Evolutionary conservation across 2,888 invertebrate genomes (phyloP), one percentile per base, ranked within the genome.

Genomic region (Ophion costatus): DNA sequence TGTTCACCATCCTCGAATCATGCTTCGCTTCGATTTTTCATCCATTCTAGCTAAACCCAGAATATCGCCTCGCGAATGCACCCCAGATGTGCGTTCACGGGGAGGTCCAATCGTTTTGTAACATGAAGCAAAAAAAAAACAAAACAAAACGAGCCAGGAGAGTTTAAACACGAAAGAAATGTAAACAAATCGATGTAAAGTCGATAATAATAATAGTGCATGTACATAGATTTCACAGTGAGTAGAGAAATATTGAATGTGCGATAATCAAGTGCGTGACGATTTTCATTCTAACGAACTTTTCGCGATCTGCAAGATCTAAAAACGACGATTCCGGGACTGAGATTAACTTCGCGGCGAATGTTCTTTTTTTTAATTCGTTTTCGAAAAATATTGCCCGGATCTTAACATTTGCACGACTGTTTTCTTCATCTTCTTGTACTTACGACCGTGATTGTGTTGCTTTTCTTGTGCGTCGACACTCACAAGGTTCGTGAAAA

Each of bases 211-310:
- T 80, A 71, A 76, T 85, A 82, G 82, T 80, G 85, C 82, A 82
- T 82, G 82, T 76, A 45, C n/a, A n/a, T 38, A 82, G 61, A 71
- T 71, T 38, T 85, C 42, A 80, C 75, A 73, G 67, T 80, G 66
- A 82, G 79, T 85, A 82, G 85, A 69, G 71, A 69, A 84, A 85
- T 85, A 80, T 82, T 85, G 75, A 82, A 80, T 82, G 76, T 79
- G 76, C n/a, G 17, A 45, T 84, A 71, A 82, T 79, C 70, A 66
- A 84, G 79, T 70, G 77, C 74, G 82, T 84, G 82, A 75, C 51
- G 22, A 82, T 76, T 79, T 76, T 79, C 79, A 82, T 82, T 76
- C 82, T 85, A 80, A 82, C 79, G 71, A 63, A 38, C 45, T 79
- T 76, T 70, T 69, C 33, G 63, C 74, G 69, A 70, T 63, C 64